Base-by-base conservation (phyloP, 2,797 vertebrate genomes). In the Darevskia mixta region DNA sequence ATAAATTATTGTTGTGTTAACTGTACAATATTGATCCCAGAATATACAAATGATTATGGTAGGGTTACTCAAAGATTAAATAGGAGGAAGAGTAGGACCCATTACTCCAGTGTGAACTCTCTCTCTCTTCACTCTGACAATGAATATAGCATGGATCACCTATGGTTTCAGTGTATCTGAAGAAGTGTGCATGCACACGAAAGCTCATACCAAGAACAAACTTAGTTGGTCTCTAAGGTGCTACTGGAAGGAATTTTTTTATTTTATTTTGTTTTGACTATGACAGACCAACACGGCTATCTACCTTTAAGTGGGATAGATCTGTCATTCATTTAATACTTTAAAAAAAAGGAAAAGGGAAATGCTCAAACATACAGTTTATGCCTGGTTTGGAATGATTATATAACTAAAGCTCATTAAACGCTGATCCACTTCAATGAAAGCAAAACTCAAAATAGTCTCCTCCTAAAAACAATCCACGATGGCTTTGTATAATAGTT, bases 361-460 rank as follows among this genome's bases (percentile, higher is more conserved):
- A 79, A 69, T 5, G 41, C 13, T 79, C 85, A 66, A 67, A 49
- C 38, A 43, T 79, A 0, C 0, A 89, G 41, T 75, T 88, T 84
- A 76, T 75, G 69, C 66, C 20, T 88, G 79, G 81, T 88, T 58
- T 67, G 13, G 55, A 83, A 86, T 32, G 83, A 86, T 8, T 87
- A 9, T 67, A 86, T 38, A 2, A 11, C 41, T 79, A 79, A 4
- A 69, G 13, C 73, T 87, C 73, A 67, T 69, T 13, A 75, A 1
- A 55, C 8, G 45, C 58, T 75, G 49, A 88, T 5, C 38, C 82
- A 13, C 2, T 13, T 83, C 85, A 92, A 61, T 27, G 7, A 32
- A 41, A 80, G 61, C 15, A 67, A 67, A 77, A 3, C 76, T 13
- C 66, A 58, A 67, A n/a, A 83, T 67, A 27, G 35, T 61, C n/a